Conservation (phyloP, 1,140 invertebrate genomes). For the Pentalonia nigronervosa region DNA sequence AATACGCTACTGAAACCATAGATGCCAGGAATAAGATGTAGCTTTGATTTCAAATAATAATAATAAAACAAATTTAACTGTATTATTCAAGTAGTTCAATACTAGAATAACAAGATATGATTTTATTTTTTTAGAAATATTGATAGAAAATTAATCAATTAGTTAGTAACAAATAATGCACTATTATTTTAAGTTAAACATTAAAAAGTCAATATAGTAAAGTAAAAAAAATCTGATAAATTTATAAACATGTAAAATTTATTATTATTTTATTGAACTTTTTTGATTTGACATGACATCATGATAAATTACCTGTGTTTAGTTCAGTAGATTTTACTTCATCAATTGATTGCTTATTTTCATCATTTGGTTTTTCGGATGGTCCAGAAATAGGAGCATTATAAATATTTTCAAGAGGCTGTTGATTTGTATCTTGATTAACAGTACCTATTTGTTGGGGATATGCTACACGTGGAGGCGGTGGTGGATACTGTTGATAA, state of each 20-base stretch:
- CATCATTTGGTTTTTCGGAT: slow-evolving; percentile 41
- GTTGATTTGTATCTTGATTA: slow-evolving; percentile 45
- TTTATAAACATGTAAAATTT: background rate
- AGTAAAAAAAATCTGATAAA: background rate
- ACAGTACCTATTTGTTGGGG: slow-evolving; percentile 64
- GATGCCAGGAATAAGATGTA: no score
- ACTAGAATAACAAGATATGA: background rate
- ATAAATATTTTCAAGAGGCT: background rate
- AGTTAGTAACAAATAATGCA: background rate
- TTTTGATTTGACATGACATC: background rate
- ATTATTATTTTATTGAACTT: background rate
- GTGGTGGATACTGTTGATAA: slow-evolving; percentile 66
- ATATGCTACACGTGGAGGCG: slow-evolving; percentile 65
- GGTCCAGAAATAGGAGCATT: background rate
- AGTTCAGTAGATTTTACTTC: slow-evolving; percentile 32
- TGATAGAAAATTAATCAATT: background rate
- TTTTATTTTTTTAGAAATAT: background rate
- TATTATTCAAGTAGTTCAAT: background rate
- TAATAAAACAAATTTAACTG: background rate
- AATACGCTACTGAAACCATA: no score
- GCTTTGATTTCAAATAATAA: no score
- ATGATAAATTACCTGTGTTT: background rate
- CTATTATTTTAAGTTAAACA: no score
- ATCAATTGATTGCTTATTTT: slow-evolving; percentile 35
- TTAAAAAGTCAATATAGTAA: no score